Conservation (phyloP, 2,888 invertebrate species). For the Meghimatium bilineatum region DNA sequence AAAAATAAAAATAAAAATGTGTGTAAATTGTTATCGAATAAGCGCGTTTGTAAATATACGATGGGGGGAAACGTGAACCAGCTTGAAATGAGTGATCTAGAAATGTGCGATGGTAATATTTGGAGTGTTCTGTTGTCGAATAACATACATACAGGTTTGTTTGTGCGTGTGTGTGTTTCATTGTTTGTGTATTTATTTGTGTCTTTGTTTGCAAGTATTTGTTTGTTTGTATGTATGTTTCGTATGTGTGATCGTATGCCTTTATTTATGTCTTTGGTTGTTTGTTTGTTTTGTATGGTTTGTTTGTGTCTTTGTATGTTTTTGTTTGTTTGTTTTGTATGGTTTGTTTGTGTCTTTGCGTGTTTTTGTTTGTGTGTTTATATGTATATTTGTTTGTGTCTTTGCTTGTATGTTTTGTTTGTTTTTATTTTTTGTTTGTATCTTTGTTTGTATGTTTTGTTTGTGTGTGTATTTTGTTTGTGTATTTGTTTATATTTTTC, state of each 20-base stretch:
- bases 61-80: too few relatives aligned
- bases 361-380: neutral
- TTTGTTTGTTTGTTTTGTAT: neutral
- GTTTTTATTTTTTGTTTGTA: neutral
- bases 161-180: neutral
- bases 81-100: too few relatives aligned
- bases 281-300: neutral
- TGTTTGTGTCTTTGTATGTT: neutral
- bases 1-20: too few relatives aligned
- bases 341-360: neutral
- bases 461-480: neutral
- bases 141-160: too few relatives aligned
- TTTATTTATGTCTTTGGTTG: neutral
- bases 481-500: neutral
- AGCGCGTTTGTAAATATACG: too few relatives aligned
- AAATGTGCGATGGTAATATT: too few relatives aligned
- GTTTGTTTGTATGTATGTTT: neutral
- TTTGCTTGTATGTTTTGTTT: neutral
- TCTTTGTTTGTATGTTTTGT: neutral
- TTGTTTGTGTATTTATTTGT: neutral
- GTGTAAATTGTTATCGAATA: too few relatives aligned
- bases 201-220: neutral
- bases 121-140: too few relatives aligned
- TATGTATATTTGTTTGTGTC: neutral
- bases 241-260: too few relatives aligned